Conservation (phyloP, 2,888 invertebrate species). For the Philaethria dido region DNA sequence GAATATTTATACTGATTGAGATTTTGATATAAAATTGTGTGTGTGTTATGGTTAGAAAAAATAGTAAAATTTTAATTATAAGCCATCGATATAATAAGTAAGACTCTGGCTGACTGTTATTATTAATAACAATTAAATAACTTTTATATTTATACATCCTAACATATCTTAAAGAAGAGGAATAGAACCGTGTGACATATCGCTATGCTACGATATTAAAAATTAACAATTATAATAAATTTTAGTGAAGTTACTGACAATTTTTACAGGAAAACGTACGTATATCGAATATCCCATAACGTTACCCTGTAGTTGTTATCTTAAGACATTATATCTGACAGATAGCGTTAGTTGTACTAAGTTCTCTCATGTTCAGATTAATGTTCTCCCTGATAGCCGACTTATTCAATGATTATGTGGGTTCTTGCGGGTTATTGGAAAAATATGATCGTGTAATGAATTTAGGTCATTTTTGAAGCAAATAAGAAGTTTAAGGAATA, state of each 20-base stretch:
- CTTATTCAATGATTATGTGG: slow-evolving; percentile 37
- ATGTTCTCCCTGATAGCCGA: slow-evolving; percentile 48
- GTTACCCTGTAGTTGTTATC: slow-evolving; percentile 43
- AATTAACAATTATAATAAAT: not conserved
- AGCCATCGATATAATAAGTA: no score
- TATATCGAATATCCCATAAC: slow-evolving; percentile 31
- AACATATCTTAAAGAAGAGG: no score
- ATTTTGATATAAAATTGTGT: no score
- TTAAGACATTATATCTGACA: slow-evolving; percentile 51
- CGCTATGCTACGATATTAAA: not conserved
- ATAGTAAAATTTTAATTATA: no score
- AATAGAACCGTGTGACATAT: no score
- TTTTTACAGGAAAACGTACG: slow-evolving; percentile 32
- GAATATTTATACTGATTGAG: no score
- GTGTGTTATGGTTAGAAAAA: no score
- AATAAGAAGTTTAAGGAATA: slow-evolving; percentile 6
- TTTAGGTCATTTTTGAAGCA: slow-evolving; percentile 5
- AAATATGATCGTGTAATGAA: slow-evolving; percentile 16
- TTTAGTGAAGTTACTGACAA: not conserved
- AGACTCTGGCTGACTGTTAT: no score
- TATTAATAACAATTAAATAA: no score
- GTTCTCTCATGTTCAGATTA: slow-evolving; percentile 46
- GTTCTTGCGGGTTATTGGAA: slow-evolving; percentile 8
- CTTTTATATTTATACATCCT: no score
- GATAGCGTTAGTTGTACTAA: slow-evolving; percentile 49